Conservation (phyloP, 2,113 vertebrate species). For the Rhinoptilus africanus region DNA sequence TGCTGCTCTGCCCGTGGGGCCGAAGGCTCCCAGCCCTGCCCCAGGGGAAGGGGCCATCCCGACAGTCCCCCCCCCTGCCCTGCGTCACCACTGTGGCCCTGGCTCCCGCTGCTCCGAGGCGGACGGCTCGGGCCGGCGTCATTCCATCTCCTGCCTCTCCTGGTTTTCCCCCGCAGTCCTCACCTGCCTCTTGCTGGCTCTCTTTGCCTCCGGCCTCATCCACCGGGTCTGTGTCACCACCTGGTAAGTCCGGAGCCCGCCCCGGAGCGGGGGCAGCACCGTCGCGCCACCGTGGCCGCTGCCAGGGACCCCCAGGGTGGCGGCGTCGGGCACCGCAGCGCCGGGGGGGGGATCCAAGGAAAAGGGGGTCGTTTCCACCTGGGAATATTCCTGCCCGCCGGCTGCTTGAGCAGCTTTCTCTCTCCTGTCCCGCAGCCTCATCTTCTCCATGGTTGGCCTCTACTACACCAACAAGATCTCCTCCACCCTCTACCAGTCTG, state of each 20-base stretch:
- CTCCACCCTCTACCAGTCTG: slow-evolving; percentile 87
- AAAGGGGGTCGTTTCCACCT: background rate
- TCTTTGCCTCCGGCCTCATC: slow-evolving; percentile 93
- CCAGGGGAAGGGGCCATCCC: background rate
- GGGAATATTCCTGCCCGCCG: accelerated
- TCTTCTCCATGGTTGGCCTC: slow-evolving; percentile 91
- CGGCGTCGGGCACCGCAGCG: accelerated
- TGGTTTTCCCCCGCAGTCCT: slow-evolving; percentile 72
- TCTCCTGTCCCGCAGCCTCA: slow-evolving; percentile 70
- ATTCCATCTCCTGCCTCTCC: background rate
- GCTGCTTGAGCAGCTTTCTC: background rate
- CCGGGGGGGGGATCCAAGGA: accelerated
- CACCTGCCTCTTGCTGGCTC: slow-evolving; percentile 85
- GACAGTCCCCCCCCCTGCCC: background rate
- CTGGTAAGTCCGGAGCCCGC: slow-evolving; percentile 77
- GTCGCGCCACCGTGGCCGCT: accelerated
- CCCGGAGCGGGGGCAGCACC: accelerated
- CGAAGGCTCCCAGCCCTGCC: background rate
- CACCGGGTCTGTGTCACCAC: slow-evolving; percentile 96
- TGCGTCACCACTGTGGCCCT: background rate
- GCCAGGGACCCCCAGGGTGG: background rate
- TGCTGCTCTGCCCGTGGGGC: background rate
- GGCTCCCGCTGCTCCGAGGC: background rate
- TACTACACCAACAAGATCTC: slow-evolving; percentile 99
- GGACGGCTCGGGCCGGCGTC: accelerated